These are phyloP conservation scores for Echeneis naucrates DNA, from an alignment of 2,797 vertebrate species.

Conservation along the genomic window DNA sequence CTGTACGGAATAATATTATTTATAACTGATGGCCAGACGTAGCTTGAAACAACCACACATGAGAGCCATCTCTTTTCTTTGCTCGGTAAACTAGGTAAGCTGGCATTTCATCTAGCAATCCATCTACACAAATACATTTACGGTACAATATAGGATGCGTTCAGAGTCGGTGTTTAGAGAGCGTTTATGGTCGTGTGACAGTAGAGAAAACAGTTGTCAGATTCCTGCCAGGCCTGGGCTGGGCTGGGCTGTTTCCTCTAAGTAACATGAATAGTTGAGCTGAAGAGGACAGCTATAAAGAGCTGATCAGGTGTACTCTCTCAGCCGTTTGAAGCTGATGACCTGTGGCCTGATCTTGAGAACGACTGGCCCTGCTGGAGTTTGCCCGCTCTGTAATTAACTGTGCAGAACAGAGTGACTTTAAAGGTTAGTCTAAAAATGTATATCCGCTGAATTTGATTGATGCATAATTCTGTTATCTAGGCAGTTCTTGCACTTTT, in stretches of 20 bases:
- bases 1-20: slow-evolving; percentile 55
- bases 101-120: slow-evolving; percentile 41
- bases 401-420: slow-evolving; percentile 77
- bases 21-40: slow-evolving; percentile 37
- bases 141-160: not conserved
- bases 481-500: slow-evolving; percentile 51
- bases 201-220: slow-evolving; percentile 5
- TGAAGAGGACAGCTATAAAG: slow-evolving; percentile 50
- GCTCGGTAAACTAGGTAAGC: slow-evolving; percentile 32
- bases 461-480: slow-evolving; percentile 58
- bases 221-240: not conserved
- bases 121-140: slow-evolving; percentile 14
- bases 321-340: slow-evolving; percentile 71
- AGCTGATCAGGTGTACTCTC: slow-evolving; percentile 58
- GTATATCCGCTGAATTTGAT: slow-evolving; percentile 62
- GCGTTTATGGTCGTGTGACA: slow-evolving; percentile 1
- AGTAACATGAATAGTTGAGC: slow-evolving; percentile 38
- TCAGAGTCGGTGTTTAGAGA: not conserved
- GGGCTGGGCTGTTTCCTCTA: slow-evolving; percentile 43
- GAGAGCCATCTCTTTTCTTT: slow-evolving; percentile 13
- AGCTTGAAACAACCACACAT: slow-evolving; percentile 31
- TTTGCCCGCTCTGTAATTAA: slow-evolving; percentile 79
- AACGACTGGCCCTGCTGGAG: slow-evolving; percentile 70
- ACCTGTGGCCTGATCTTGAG: slow-evolving; percentile 76
- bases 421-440: slow-evolving; percentile 74